These are phyloP conservation scores for Argyrosomus regius DNA, from an alignment of 2,797 vertebrate genomes.

Conservation along the genomic window DNA sequence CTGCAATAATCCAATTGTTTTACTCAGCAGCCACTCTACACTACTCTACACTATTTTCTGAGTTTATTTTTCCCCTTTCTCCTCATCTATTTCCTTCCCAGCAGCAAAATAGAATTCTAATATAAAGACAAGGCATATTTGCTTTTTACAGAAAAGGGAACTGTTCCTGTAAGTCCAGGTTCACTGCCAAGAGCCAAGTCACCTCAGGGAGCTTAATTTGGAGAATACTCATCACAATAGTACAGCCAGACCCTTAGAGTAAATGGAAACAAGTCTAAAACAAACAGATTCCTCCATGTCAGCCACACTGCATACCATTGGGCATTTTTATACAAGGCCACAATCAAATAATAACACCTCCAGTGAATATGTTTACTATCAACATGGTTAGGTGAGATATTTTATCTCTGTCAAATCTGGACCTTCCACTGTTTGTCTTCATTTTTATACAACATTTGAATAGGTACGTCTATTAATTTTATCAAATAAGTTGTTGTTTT, in stretches of 20 bases:
- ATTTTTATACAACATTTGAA: conserved; percentile 39
- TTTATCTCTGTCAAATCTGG: conserved; percentile 38
- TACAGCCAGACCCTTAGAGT: conserved; percentile 50
- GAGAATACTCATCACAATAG: conserved; percentile 66
- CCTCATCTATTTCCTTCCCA: conserved; percentile 13
- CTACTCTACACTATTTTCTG: too few relatives aligned
- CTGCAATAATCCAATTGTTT: not conserved
- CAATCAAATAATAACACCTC: conserved; percentile 37
- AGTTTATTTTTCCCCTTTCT: not conserved
- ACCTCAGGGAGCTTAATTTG: conserved; percentile 40
- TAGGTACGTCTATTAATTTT: conserved; percentile 20
- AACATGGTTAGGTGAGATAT: conserved; percentile 40
- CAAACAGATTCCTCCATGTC: conserved; percentile 44
- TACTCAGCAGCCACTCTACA: not conserved
- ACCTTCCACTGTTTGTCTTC: conserved; percentile 37
- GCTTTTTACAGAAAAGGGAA: conserved; percentile 52
- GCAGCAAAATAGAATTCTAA: conserved; percentile 49
- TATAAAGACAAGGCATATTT: conserved; percentile 56
- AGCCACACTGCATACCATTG: conserved; percentile 30
- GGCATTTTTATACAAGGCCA: conserved; percentile 51
- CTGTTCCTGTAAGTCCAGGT: conserved; percentile 61
- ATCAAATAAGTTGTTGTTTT: conserved; percentile 34
- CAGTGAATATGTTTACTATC: conserved; percentile 51
- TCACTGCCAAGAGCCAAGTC: conserved; percentile 53
- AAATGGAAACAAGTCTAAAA: conserved; percentile 50